Evolutionary conservation across 2,888 invertebrate species (phyloP).

Genomic region (Unio delphinus): DNA sequence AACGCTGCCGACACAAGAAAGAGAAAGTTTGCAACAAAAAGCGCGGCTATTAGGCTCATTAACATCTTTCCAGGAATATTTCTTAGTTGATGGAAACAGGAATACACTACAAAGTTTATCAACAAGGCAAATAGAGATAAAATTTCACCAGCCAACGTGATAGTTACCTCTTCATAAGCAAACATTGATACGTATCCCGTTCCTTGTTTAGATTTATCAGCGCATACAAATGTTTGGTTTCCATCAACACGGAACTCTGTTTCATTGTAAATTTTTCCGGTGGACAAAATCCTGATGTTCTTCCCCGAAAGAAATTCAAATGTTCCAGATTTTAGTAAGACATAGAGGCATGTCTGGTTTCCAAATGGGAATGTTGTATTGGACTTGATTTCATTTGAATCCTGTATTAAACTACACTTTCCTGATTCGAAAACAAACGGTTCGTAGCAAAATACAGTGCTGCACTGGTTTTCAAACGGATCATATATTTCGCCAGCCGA

Average conservation of each 20-base stretch:
- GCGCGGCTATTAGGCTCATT: constrained; percentile 73
- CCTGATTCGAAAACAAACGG: constrained; percentile 8
- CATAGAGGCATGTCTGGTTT: constrained; percentile 2
- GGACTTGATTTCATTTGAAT: background rate
- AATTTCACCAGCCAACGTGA: constrained; percentile 79
- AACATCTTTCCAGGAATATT: constrained; percentile 75
- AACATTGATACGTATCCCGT: constrained; percentile 16
- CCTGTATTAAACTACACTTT: constrained; percentile 8
- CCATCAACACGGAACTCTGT: constrained; percentile 20
- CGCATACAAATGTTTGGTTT: constrained; percentile 29
- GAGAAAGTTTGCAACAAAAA: constrained; percentile 73
- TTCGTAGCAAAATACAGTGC: constrained; percentile 21
- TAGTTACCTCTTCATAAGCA: constrained; percentile 20
- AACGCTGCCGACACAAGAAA: constrained; percentile 72
- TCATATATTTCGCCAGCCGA: constrained; percentile 32
- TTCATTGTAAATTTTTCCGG: constrained; percentile 9
- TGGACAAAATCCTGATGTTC: constrained; percentile 13
- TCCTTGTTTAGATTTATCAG: constrained; percentile 8
- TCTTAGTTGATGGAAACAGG: constrained; percentile 72
- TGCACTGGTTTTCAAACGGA: constrained; percentile 27
- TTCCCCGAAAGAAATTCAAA: constrained; percentile 12
- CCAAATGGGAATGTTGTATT: too few species aligned
- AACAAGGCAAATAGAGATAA: constrained; percentile 74
- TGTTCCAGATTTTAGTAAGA: constrained; percentile 7
- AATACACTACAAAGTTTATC: constrained; percentile 73